These are phyloP conservation scores for Notolabrus celidotus DNA, from an alignment of 2,797 vertebrate genomes.

Conservation along the genomic window DNA sequence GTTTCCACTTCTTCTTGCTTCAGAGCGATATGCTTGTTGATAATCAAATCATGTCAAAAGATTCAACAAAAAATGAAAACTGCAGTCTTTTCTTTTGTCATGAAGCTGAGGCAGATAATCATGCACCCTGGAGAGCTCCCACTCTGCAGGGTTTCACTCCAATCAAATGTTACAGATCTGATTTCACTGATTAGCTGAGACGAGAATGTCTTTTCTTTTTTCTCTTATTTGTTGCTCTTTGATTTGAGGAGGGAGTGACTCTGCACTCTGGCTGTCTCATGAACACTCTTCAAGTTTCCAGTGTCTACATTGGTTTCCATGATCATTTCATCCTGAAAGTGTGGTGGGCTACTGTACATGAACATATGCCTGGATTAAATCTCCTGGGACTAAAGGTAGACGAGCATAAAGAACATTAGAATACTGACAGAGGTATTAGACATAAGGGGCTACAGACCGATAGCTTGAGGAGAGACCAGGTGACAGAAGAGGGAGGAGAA, in stretches of 20 bases:
- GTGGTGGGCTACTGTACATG: too few relatives aligned
- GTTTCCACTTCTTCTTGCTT: background rate
- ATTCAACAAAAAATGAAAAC: background rate
- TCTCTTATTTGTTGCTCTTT: background rate
- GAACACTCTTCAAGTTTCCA: too few relatives aligned
- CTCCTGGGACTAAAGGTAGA: background rate
- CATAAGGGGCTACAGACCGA: constrained; percentile 84
- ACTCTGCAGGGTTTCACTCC: background rate
- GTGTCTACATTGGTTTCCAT: too few relatives aligned
- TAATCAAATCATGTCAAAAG: background rate
- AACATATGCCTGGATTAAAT: background rate
- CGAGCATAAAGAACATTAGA: background rate
- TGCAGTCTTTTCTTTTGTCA: too few relatives aligned
- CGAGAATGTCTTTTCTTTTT: background rate
- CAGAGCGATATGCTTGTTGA: background rate
- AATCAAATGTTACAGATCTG: background rate
- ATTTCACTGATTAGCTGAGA: background rate
- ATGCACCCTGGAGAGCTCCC: background rate
- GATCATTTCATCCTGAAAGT: too few relatives aligned
- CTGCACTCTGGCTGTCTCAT: too few relatives aligned
- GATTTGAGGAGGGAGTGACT: background rate
- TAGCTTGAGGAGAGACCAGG: constrained; percentile 93
- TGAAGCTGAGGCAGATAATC: background rate
- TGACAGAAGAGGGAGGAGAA: constrained; percentile 96
- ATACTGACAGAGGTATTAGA: background rate